These are phyloP conservation scores for Salvelinus namaycush DNA, from an alignment of 2,113 vertebrate genomes.

Conservation along the genomic window DNA sequence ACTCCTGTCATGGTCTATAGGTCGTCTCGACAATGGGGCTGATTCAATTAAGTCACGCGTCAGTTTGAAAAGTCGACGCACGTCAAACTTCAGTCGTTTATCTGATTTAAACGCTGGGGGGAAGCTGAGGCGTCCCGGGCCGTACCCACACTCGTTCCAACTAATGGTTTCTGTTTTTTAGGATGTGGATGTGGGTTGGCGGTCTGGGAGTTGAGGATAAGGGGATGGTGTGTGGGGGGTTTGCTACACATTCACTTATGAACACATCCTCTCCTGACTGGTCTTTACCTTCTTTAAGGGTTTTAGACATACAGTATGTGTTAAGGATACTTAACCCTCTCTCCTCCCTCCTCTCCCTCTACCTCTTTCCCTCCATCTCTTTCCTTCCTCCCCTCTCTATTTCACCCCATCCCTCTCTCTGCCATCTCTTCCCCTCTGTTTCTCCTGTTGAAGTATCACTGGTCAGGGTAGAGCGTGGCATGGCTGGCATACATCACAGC, in stretches of 20 bases:
- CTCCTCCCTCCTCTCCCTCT: background rate
- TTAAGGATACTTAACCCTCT: background rate
- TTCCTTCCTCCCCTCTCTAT: background rate
- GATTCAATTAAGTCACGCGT: background rate
- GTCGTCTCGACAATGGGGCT: too few species aligned
- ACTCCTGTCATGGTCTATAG: too few species aligned
- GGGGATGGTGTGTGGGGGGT: background rate
- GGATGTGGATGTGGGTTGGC: background rate
- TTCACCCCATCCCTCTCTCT: background rate
- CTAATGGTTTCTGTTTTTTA: background rate
- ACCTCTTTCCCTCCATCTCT: background rate
- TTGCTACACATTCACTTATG: background rate
- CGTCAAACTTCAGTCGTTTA: background rate
- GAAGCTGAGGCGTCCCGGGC: background rate
- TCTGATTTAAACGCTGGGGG: background rate
- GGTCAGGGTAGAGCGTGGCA: background rate
- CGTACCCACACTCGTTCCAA: background rate
- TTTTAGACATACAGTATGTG: background rate
- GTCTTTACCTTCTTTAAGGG: background rate
- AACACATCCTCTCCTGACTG: background rate
- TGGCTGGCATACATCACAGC: slow-evolving; percentile 18
- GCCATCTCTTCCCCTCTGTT: background rate
- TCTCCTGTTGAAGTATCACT: background rate
- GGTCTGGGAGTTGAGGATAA: background rate
- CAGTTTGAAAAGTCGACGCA: background rate